Percentiles rank a stretch among this genome's conserved stretches.
Evolutionary conservation across 1,140 invertebrate genomes (phyloP).

Genomic region (Triops longicaudatus): DNA sequence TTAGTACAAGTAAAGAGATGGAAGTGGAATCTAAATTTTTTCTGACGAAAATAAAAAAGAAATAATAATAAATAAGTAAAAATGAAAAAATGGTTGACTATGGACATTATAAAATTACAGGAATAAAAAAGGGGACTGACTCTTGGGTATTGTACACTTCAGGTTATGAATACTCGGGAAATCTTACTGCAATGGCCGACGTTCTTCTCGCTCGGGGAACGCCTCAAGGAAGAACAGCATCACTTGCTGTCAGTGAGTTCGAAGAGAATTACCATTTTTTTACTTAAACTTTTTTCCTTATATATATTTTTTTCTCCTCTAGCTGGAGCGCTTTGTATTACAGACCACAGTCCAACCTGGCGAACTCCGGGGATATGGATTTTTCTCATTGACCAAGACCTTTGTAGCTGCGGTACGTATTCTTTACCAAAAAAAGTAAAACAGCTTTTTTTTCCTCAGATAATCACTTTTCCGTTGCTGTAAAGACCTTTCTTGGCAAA

Average conservation of each 20-base stretch:
- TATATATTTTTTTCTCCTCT: background rate
- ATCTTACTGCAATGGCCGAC: background rate
- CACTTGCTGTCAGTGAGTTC: background rate
- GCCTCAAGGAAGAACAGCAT: background rate
- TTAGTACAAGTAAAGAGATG: too few species aligned
- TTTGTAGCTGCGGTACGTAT: conserved; percentile 23
- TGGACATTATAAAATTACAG: too few species aligned
- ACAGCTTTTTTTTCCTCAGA: too few species aligned
- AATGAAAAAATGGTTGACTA: too few species aligned
- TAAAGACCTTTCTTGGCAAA: too few species aligned
- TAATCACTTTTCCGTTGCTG: too few species aligned
- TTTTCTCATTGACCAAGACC: conserved; percentile 18
- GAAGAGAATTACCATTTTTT: background rate
- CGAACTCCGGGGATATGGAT: conserved; percentile 19
- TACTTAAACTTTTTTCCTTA: background rate
- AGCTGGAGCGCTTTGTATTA: conserved; percentile 17
- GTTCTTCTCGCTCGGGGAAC: background rate
- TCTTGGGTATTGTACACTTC: background rate
- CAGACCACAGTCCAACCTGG: conserved; percentile 4
- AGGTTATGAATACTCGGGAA: background rate
- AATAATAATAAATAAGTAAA: too few species aligned
- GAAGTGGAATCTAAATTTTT: too few species aligned
- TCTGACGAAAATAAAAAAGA: too few species aligned
- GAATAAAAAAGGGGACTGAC: background rate
- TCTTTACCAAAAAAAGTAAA: background rate